phyloP scores from a whole-genome alignment of 1,140 invertebrate genomes.

The Anoplolepis gracilipes region DNA sequence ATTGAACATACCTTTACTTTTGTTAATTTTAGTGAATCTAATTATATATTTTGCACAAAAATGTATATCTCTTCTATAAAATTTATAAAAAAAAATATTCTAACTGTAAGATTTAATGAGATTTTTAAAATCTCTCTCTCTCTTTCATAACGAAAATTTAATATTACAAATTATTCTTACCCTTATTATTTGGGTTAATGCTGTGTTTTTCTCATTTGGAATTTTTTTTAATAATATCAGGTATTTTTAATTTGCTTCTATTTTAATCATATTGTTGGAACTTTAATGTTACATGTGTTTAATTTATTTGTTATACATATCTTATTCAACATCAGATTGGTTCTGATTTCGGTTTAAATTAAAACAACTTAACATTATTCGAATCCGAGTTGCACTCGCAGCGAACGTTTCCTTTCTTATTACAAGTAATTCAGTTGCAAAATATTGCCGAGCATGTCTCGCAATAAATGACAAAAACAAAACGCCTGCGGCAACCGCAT shows the following conservation, averaged over 20 bases:
- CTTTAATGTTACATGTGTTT: background rate
- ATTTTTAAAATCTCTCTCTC: too few species aligned
- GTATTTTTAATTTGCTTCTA: too few species aligned
- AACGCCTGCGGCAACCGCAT: constrained; percentile 7
- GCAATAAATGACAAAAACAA: constrained; percentile 60
- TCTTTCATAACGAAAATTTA: too few species aligned
- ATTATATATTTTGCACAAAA: too few species aligned
- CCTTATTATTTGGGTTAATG: too few species aligned
- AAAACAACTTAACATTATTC: background rate
- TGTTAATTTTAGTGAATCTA: background rate
- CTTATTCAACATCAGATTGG: background rate
- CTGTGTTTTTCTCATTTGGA: too few species aligned
- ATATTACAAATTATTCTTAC: too few species aligned
- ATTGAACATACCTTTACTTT: too few species aligned
- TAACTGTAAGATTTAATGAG: background rate
- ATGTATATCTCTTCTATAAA: background rate
- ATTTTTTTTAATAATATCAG: too few species aligned
- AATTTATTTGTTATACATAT: background rate
- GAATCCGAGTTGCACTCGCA: constrained; percentile 9
- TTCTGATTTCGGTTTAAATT: background rate
- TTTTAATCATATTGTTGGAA: too few species aligned
- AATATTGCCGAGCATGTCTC: constrained; percentile 31
- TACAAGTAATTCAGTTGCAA: constrained; percentile 41
- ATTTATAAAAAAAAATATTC: background rate
- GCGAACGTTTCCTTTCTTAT: constrained; percentile 49